A percentile compares a stretch with the other conserved stretches of the same genome.
Evolutionary conservation across 2,797 vertebrate genomes (phyloP).

Genomic region (Oryzias dopingdopingensis): DNA sequence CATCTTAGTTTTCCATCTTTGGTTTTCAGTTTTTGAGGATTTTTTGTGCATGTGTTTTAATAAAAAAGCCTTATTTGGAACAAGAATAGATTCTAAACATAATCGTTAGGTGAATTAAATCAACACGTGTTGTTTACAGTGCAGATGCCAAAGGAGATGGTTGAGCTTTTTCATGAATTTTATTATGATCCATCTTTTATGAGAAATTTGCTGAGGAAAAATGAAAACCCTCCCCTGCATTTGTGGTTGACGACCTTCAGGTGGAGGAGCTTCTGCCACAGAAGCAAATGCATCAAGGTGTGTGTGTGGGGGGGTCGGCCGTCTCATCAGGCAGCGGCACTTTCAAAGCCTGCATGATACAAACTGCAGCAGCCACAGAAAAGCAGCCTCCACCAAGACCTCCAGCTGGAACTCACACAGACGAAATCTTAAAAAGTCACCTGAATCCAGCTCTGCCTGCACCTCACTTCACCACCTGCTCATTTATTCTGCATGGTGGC

Average conservation of each 20-base stretch:
- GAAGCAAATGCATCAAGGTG: constrained; percentile 8
- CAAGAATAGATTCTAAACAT: constrained; percentile 12
- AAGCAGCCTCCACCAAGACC: not conserved
- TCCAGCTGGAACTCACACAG: constrained; percentile 11
- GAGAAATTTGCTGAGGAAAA: constrained; percentile 7
- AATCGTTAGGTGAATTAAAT: constrained; percentile 40
- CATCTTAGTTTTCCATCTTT: not conserved
- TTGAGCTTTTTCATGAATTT: constrained; percentile 2
- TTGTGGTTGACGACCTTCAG: not conserved
- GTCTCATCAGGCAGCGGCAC: constrained; percentile 1
- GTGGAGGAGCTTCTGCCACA: not conserved
- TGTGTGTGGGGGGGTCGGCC: not conserved
- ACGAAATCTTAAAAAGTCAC: constrained; percentile 8
- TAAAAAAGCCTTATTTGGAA: not conserved
- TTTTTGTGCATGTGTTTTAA: not conserved
- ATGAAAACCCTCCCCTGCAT: not conserved
- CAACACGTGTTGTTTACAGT: constrained; percentile 38
- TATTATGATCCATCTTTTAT: constrained; percentile 33
- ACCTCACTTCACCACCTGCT: not conserved
- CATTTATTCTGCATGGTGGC: not conserved
- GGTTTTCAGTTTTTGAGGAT: not conserved
- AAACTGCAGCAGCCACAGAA: constrained; percentile 26
- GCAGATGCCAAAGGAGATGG: constrained; percentile 33
- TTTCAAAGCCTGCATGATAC: constrained; percentile 17
- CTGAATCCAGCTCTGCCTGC: constrained; percentile 1